A percentile compares a stretch with the other conserved stretches of the same genome.
phyloP scores from a whole-genome alignment of 1,140 invertebrate genomes.

The Solenopsis fugax region DNA sequence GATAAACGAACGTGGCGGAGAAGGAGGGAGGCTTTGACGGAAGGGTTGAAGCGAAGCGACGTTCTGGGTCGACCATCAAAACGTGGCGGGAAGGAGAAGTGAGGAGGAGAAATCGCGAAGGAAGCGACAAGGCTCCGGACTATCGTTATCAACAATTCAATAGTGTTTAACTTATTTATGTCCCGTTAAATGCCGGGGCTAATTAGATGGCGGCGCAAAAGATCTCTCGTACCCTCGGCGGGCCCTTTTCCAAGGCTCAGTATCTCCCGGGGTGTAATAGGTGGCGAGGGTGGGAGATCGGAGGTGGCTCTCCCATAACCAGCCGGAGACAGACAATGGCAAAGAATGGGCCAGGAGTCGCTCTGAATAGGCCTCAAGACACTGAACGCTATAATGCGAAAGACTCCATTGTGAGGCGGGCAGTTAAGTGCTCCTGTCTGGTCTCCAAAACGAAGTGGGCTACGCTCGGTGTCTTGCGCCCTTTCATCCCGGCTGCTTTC shows the following conservation, averaged over 20 bases:
- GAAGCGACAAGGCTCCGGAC: slow-evolving; percentile 54
- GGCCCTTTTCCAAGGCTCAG: slow-evolving; percentile 66
- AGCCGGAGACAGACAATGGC: slow-evolving; percentile 83
- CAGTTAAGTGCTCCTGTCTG: slow-evolving; percentile 85
- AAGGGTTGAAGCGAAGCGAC: slow-evolving; percentile 63
- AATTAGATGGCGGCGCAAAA: slow-evolving; percentile 80
- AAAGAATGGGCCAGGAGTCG: slow-evolving; percentile 83
- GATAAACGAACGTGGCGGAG: slow-evolving; percentile 59
- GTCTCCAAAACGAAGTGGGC: slow-evolving; percentile 80
- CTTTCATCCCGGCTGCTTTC: slow-evolving; percentile 32
- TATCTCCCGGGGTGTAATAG: slow-evolving; percentile 70
- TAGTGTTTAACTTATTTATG: slow-evolving; percentile 82
- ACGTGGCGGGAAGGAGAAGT: slow-evolving; percentile 25
- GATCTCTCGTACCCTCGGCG: slow-evolving; percentile 71
- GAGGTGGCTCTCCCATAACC: slow-evolving; percentile 75
- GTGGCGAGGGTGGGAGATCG: slow-evolving; percentile 56
- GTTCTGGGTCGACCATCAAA: slow-evolving; percentile 33
- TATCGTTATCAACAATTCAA: slow-evolving; percentile 81
- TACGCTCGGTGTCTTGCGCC: slow-evolving; percentile 60
- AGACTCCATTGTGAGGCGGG: slow-evolving; percentile 84
- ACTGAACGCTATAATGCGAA: slow-evolving; percentile 85
- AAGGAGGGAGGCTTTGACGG: slow-evolving; percentile 27
- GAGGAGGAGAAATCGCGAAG: slow-evolving; percentile 38
- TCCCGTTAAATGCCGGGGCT: slow-evolving; percentile 80
- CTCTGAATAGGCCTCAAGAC: slow-evolving; percentile 86